phyloP scores from a whole-genome alignment of 2,113 vertebrate genomes.

The Etia nguti region DNA sequence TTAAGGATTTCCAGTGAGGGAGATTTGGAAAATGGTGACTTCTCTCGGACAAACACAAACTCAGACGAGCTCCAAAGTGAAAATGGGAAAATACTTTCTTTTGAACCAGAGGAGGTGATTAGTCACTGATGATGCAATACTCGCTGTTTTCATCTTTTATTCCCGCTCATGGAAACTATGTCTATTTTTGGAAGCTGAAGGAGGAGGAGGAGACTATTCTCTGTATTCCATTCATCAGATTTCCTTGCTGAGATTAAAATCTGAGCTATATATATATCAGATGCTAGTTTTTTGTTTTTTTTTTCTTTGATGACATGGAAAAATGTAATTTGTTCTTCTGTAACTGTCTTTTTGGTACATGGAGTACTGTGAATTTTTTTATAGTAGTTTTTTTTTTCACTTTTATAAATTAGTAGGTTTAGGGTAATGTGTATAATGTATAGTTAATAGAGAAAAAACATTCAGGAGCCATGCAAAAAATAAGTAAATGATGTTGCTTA shows the following conservation, averaged over 20 bases:
- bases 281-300: too few species aligned
- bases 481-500: fast-evolving
- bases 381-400: neutral
- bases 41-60: neutral
- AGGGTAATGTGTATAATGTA: neutral
- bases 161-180: fast-evolving
- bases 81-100: neutral
- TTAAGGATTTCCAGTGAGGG: fast-evolving
- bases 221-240: neutral
- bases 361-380: neutral
- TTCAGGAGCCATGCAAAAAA: neutral
- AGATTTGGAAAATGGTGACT: neutral
- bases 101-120: neutral
- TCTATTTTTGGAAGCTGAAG: neutral
- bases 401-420: neutral
- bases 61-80: neutral
- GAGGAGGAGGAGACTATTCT: neutral
- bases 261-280: neutral
- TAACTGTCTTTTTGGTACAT: neutral
- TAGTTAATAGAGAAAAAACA: neutral
- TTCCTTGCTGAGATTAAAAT: neutral
- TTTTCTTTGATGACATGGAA: neutral
- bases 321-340: neutral
- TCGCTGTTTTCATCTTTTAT: neutral
- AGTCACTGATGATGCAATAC: neutral